Evolutionary conservation across 1,140 invertebrate genomes (phyloP), one percentile per base, ranked within the genome.

Genomic region (Sycobia sp.): DNA sequence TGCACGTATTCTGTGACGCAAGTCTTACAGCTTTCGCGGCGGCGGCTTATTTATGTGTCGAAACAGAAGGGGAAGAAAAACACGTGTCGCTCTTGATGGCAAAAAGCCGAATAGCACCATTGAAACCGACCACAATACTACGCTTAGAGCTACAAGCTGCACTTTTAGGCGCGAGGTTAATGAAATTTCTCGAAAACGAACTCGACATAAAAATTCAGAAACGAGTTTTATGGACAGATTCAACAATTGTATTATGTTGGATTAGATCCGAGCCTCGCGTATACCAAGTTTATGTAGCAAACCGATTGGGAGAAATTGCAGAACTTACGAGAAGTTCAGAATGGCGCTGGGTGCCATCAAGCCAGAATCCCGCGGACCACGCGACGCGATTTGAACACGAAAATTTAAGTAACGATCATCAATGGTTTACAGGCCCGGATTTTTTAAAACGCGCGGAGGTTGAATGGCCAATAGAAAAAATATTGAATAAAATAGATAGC

Each of bases 271-370:
- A 44, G 3, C 56, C 68, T 16, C 39, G 36, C 18, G 34, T 32
- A 10, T 27, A 44, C 4, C 36, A 64, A 27, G 58, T 49, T 73
- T 78, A 7, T n/a, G n/a, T n/a, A n/a, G n/a, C n/a, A n/a, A n/a
- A n/a, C n/a, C n/a, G n/a, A n/a, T n/a, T n/a, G n/a, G 22, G 64
- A 1, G 64, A 74, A 58, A 79, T 82, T 18, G 62, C 69, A 18
- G 55, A 58, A 20, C 43, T 64, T n/a, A 59, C 71, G 13, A 27
- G 61, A 11, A 23, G 38, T 2, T 32, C 54, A 14, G 60, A 77
- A n/a, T n/a, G n/a, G n/a, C n/a, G n/a, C n/a, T n/a, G n/a, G n/a
- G n/a, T n/a, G n/a, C n/a, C n/a, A n/a, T n/a, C n/a, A n/a, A n/a
- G n/a, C n/a, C n/a, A n/a, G n/a, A n/a, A n/a, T n/a, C n/a, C n/a